These are phyloP conservation scores for Creontiades dilutus DNA, from an alignment of 2,888 invertebrate species.

Conservation along the genomic window DNA sequence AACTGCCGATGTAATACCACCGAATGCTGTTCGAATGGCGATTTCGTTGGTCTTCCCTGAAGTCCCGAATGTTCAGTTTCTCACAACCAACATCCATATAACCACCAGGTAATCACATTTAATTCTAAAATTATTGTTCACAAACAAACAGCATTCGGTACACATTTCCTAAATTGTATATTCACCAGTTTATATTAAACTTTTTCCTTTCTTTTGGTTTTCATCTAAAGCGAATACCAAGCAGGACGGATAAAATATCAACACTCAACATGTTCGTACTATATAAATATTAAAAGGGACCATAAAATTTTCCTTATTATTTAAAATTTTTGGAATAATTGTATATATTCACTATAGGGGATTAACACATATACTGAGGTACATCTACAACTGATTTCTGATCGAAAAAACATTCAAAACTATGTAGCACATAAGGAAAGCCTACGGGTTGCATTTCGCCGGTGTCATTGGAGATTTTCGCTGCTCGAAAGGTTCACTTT, in stretches of 20 bases:
- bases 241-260: slow-evolving; percentile 68
- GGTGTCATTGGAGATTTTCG: background rate
- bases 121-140: too few relatives aligned
- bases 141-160: too few relatives aligned
- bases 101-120: too few relatives aligned
- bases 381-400: background rate
- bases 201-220: background rate
- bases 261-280: slow-evolving; percentile 45
- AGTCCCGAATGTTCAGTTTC: too few relatives aligned
- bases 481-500: background rate
- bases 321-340: slow-evolving; percentile 14
- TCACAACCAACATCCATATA: too few relatives aligned
- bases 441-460: background rate
- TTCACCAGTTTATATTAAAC: too few relatives aligned
- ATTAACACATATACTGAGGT: slow-evolving; percentile 22
- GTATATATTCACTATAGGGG: background rate
- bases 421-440: background rate
- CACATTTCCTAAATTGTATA: too few relatives aligned
- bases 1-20: background rate
- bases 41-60: too few relatives aligned
- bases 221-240: slow-evolving; percentile 38
- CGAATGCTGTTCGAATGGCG: background rate
- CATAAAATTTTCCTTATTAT: background rate
- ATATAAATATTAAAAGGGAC: slow-evolving; percentile 1
- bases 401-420: background rate